phyloP scores from a whole-genome alignment of 2,797 vertebrate species.

The Acanthornis magna region DNA sequence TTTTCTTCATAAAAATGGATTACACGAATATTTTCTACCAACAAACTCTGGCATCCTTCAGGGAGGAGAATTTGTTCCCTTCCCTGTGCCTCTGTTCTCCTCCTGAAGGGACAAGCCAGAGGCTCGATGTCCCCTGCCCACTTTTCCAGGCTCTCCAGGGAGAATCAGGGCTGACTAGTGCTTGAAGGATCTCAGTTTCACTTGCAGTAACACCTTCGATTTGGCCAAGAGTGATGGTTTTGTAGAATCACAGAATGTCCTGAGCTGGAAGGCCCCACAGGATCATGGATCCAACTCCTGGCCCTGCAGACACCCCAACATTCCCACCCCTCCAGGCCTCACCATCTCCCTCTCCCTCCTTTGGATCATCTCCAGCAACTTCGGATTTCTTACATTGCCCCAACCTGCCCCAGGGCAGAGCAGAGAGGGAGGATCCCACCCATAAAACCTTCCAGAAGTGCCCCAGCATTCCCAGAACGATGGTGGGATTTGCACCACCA shows the following conservation, averaged over 20 bases:
- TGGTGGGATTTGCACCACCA: not conserved
- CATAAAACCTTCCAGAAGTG: not conserved
- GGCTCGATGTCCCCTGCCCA: not conserved
- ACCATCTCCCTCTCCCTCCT: not conserved
- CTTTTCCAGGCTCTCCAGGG: not conserved
- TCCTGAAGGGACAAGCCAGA: not conserved
- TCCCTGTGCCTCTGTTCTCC: not conserved
- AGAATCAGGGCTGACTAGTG: not conserved
- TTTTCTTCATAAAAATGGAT: not conserved
- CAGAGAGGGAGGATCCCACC: not conserved
- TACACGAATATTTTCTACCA: not conserved
- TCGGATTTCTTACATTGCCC: not conserved
- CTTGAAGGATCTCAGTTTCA: not conserved
- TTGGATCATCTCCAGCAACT: not conserved
- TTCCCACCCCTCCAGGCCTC: not conserved
- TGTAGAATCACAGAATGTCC: not conserved
- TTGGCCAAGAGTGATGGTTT: not conserved
- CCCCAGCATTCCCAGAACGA: rapidly evolving
- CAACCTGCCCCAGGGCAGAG: not conserved
- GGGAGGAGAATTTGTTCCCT: not conserved
- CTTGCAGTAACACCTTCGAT: not conserved
- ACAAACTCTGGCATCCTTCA: rapidly evolving
- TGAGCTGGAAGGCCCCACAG: not conserved
- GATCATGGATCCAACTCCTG: rapidly evolving
- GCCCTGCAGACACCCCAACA: not conserved